Conservation (phyloP, 2,113 vertebrate genomes). For the Melanerpes aurifrons region DNA sequence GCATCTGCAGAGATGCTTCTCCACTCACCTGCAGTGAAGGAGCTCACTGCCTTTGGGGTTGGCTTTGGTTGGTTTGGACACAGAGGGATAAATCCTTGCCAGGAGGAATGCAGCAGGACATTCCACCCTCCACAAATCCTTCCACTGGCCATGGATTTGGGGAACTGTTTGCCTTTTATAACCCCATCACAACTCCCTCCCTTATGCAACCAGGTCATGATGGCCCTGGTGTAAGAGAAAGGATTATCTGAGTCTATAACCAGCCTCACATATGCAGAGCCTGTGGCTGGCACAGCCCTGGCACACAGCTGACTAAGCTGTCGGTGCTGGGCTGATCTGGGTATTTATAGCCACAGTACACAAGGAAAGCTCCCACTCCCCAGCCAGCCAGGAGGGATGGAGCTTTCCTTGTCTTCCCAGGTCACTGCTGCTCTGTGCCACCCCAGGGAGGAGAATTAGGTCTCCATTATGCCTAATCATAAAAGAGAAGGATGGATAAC, state of each 20-base stretch:
- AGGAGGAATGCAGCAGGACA: rapidly evolving
- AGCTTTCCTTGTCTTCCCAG: background rate
- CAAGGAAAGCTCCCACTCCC: background rate
- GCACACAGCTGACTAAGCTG: background rate
- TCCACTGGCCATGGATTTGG: background rate
- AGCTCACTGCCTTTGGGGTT: no score
- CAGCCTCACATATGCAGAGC: background rate
- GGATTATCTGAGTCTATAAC: background rate
- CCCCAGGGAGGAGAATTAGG: background rate
- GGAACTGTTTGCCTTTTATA: background rate
- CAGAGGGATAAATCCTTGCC: background rate
- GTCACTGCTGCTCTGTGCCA: background rate
- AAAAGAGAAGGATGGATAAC: background rate
- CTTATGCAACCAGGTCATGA: background rate
- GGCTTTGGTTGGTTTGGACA: no score
- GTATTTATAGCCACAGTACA: background rate
- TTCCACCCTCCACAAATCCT: background rate
- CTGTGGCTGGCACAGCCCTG: background rate
- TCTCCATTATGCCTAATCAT: background rate
- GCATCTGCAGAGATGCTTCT: background rate
- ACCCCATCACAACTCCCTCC: background rate
- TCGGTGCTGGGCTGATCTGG: background rate
- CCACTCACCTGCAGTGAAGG: background rate
- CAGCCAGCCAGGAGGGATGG: rapidly evolving
- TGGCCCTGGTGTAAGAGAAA: background rate